Conservation (phyloP, 2,888 invertebrate species). For the Chymomyza caudatula region DNA sequence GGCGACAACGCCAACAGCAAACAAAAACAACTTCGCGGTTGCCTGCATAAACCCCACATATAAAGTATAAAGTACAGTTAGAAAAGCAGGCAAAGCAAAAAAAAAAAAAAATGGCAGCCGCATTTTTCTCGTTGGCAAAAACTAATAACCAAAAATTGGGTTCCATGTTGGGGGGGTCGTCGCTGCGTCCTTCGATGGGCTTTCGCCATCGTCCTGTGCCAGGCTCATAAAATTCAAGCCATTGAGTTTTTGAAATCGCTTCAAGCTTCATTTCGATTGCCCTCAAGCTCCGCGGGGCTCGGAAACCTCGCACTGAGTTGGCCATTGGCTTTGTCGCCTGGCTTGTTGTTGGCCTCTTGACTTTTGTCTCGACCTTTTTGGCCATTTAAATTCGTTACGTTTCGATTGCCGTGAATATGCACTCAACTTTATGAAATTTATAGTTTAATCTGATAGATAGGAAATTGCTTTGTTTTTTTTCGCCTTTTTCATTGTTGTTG, state of each 20-base stretch:
- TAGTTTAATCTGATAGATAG: constrained; percentile 71
- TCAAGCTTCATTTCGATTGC: constrained; percentile 62
- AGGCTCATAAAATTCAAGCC: constrained; percentile 73
- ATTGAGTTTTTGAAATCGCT: constrained; percentile 72
- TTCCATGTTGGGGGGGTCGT: constrained; percentile 17
- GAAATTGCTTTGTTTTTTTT: constrained; percentile 65
- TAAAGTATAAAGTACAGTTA: background rate
- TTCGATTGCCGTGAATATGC: constrained; percentile 71
- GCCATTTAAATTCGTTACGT: constrained; percentile 71
- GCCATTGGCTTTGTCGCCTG: background rate
- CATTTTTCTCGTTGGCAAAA: constrained; percentile 19
- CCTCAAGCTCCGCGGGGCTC: constrained; percentile 12
- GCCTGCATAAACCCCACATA: background rate
- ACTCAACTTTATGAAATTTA: constrained; percentile 70
- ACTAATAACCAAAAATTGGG: constrained; percentile 63
- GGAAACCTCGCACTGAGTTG: constrained; percentile 4
- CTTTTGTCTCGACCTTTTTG: constrained; percentile 44
- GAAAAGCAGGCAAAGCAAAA: background rate
- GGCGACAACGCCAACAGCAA: background rate
- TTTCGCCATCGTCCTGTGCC: background rate
- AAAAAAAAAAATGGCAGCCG: background rate
- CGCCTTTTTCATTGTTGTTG: background rate
- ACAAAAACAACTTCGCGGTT: background rate
- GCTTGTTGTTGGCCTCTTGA: constrained; percentile 16
- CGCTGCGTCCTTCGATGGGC: background rate